Evolutionary conservation across 2,797 vertebrate genomes (phyloP), one percentile per base, ranked within the genome.

Genomic region (Periophthalmus magnuspinnatus): DNA sequence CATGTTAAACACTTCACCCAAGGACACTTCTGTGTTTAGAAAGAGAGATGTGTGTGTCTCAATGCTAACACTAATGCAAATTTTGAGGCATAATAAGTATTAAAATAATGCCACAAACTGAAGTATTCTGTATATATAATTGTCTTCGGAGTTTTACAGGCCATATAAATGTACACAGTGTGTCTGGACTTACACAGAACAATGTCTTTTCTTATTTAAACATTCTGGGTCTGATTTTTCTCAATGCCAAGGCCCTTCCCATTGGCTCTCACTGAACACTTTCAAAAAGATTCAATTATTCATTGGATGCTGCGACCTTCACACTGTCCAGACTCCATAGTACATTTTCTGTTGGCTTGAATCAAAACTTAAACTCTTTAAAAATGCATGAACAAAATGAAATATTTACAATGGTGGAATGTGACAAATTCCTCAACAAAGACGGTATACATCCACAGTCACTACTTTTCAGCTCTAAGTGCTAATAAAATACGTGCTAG

Each of bases 401-500:
- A 28, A 64, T 24, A 45, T 45, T 45, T 45, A 45, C 14, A 16
- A 45, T 45, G 13, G 4, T 45, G 14, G 41, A 45, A 45, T 14
- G 6, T 24, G 52, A 69, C 55, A 74, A 65, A 36, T 66, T 34
- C 8, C 24, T 57, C 50, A 67, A 28, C n/a, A 64, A 47, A 69
- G 63, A 66, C 50, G 38, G 38, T 41, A 4, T 3, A 45, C 41
- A 4, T 45, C 6, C 3, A 45, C 41, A 45, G 41, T 45, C 13
- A 45, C 0, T 14, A 16, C 13, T 45, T 45, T 5, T 1, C 13
- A 14, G 3, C 4, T 14, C 5, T 45, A 45, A 13, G 38, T 41
- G 38, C 11, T 41, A 11, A 41, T 41, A 41, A 11, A 41, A 41
- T 16, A 13, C 10, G 6, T 13, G 11, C 10, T 11, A 11, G 11